Evolutionary conservation across 1,140 invertebrate species (phyloP), one percentile per base, ranked within the genome.

Genomic region (Heliconius melpomene): DNA sequence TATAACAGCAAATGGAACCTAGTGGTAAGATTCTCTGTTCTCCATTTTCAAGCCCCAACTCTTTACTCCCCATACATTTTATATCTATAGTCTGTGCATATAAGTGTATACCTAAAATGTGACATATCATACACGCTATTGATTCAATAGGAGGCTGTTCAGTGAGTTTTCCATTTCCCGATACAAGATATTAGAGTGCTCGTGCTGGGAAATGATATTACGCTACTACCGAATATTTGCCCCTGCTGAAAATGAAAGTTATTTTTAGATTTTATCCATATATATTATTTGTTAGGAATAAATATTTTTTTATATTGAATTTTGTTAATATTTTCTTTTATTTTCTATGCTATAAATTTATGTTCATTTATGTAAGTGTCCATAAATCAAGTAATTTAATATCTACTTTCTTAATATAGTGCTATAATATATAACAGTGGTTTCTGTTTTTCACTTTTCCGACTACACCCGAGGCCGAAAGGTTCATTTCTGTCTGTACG

Each of bases 101-200:
- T 11, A 66, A 29, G 26, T 29, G 60, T 66, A 23, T 66, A 16
- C 16, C 1, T 66, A 29, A 66, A 29, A 29, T 57, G 23, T 29
- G 60, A 66, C 9, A 66, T 66, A 66, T 66, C 60, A 66, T 66
- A 66, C 60, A 66, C 23, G 60, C 60, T 66, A 66, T 66, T 66
- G 60, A 66, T 66, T 66, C 60, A 66, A 66, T 66, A 66, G 60
- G 11, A n/a, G 60, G 26, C 60, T 29, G 26, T 66, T 66, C 60
- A 66, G 9, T 66, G 60, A 66, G 60, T 66, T 66, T 66, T 66
- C 60, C 60, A 66, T 66, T 66, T 66, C 26, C 60, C 60, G 60
- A 66, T 66, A 66, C 60, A 66, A 26, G 60, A 66, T 29, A 66
- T 66, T 13, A 29, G 60, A 66, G 26, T 66, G 60, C 60, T 29